These are phyloP conservation scores for Gallinago media DNA, from an alignment of 2,113 vertebrate genomes.

Conservation along the genomic window DNA sequence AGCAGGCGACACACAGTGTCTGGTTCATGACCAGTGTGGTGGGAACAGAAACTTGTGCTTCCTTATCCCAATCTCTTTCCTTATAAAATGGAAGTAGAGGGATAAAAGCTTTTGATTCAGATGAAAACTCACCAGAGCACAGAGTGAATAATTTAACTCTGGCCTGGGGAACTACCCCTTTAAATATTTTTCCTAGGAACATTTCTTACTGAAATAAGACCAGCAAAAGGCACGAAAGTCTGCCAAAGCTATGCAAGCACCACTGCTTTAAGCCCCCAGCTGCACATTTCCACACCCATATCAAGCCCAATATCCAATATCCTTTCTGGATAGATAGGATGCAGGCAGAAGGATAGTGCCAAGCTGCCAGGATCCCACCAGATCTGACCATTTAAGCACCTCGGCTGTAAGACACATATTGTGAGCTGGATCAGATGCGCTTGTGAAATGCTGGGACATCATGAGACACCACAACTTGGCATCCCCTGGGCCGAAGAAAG, in stretches of 20 bases:
- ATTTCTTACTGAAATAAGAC: neutral
- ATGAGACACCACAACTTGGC: neutral
- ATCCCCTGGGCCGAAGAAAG: neutral
- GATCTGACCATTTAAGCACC: neutral
- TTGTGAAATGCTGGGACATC: neutral
- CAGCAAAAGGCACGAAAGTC: neutral
- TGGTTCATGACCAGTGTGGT: neutral
- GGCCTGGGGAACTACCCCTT: neutral
- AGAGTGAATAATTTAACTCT: neutral
- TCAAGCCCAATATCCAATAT: neutral
- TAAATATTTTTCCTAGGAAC: neutral
- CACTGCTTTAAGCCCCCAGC: neutral
- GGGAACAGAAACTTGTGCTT: neutral
- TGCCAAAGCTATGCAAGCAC: neutral
- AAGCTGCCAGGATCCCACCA: neutral
- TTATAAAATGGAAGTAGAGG: neutral
- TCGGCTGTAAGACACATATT: neutral
- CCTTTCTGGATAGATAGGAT: neutral
- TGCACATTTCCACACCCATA: neutral
- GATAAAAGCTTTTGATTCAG: constrained; percentile 32
- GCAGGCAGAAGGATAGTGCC: neutral
- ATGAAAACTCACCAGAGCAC: neutral
- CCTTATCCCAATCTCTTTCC: neutral
- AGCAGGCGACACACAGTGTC: neutral
- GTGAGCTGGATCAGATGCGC: neutral